Conservation (phyloP, 2,113 vertebrate species). For the Hiodon tergisus region DNA sequence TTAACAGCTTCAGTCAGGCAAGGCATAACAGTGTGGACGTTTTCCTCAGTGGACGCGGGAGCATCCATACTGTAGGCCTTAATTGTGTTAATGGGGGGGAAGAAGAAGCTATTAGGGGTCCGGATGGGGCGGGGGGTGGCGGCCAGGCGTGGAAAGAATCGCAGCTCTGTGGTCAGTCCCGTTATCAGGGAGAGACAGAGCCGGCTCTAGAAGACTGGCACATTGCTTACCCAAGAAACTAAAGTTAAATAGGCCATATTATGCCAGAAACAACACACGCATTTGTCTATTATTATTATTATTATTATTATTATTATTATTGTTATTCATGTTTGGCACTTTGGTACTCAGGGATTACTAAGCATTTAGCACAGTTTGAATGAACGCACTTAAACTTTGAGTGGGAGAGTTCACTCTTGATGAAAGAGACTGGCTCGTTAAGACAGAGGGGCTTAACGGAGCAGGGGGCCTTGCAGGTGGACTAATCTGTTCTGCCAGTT, state of each 20-base stretch:
- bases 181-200: background rate
- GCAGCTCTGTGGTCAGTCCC: background rate
- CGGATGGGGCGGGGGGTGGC: background rate
- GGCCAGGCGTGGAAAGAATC: background rate
- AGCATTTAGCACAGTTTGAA: background rate
- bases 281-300: background rate
- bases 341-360: background rate
- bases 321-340: background rate
- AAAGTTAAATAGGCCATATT: background rate
- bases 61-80: constrained; percentile 13
- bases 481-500: constrained; percentile 39
- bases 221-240: background rate
- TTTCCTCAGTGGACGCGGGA: constrained; percentile 13
- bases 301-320: background rate
- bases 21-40: constrained; percentile 63
- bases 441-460: constrained; percentile 21
- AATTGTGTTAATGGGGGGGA: constrained; percentile 36
- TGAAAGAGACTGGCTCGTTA: constrained; percentile 26
- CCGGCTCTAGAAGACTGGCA: no score
- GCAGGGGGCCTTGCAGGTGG: constrained; percentile 34
- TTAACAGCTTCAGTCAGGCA: constrained; percentile 57
- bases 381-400: background rate
- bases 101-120: constrained; percentile 1
- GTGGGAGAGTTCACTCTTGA: background rate
- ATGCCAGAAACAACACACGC: background rate